Conservation (phyloP, 2,113 vertebrate species). For the Potamarius usumacintae region DNA sequence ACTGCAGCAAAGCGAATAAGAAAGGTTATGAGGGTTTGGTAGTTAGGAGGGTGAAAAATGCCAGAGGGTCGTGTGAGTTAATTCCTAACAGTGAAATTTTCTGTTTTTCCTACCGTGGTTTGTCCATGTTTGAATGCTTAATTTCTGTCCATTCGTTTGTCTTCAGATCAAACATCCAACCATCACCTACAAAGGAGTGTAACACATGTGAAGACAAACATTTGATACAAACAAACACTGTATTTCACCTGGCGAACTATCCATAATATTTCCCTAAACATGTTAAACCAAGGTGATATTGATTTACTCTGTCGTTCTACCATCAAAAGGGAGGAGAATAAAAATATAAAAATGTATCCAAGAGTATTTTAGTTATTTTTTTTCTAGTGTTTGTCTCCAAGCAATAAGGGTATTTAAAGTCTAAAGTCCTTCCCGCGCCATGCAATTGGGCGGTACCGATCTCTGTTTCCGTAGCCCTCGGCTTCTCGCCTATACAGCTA, state of each 20-base stretch:
- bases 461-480: no score
- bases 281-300: no score
- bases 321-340: no score
- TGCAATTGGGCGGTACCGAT: no score
- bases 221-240: not conserved
- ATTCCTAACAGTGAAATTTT: not conserved
- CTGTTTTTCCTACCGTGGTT: not conserved
- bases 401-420: not conserved
- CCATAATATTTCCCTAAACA: no score
- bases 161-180: not conserved
- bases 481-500: no score
- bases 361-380: no score
- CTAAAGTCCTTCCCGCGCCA: no score
- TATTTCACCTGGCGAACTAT: not conserved
- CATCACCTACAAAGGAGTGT: not conserved
- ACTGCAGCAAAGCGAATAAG: not conserved
- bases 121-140: not conserved
- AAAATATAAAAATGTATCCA: no score
- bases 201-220: not conserved
- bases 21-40: not conserved
- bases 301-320: no score
- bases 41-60: not conserved
- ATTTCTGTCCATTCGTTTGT: constrained; percentile 1
- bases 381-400: no score
- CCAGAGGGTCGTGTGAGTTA: not conserved